Evolutionary conservation across 2,797 vertebrate species (phyloP).

Genomic region (Danio aesculapii): DNA sequence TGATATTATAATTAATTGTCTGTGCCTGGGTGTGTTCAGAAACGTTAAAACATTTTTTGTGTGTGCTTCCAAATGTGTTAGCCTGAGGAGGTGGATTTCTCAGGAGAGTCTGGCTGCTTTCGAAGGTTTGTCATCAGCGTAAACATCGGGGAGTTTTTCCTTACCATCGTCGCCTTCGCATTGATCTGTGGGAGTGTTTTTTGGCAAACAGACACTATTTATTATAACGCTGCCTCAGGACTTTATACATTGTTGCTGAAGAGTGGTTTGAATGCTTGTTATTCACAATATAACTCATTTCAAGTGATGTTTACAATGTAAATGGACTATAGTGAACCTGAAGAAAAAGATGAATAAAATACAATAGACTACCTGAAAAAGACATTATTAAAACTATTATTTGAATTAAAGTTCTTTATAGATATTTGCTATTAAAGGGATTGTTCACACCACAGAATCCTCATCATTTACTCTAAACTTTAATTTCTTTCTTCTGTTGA

Average conservation of each 20-base stretch:
- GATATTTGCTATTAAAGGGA: too few species aligned
- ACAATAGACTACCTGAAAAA: background rate
- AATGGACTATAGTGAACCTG: background rate
- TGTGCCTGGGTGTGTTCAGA: background rate
- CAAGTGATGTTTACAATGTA: background rate
- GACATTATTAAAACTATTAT: background rate
- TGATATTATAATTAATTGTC: conserved; percentile 1
- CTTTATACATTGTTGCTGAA: background rate
- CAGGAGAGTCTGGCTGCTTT: background rate
- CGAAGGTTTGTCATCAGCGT: background rate
- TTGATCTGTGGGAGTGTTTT: background rate
- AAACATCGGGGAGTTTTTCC: conserved; percentile 12
- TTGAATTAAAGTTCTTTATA: too few species aligned
- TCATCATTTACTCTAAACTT: too few species aligned
- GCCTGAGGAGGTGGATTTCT: background rate
- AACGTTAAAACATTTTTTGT: background rate
- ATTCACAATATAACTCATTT: background rate
- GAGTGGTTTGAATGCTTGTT: background rate
- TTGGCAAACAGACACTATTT: background rate
- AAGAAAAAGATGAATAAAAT: background rate
- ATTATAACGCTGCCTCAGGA: background rate
- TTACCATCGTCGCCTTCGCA: background rate
- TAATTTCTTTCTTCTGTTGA: too few species aligned
- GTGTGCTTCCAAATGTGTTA: background rate
- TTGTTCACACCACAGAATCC: too few species aligned